Base-by-base conservation (phyloP, 2,113 vertebrate species). In the Salvelinus sp. region DNA sequence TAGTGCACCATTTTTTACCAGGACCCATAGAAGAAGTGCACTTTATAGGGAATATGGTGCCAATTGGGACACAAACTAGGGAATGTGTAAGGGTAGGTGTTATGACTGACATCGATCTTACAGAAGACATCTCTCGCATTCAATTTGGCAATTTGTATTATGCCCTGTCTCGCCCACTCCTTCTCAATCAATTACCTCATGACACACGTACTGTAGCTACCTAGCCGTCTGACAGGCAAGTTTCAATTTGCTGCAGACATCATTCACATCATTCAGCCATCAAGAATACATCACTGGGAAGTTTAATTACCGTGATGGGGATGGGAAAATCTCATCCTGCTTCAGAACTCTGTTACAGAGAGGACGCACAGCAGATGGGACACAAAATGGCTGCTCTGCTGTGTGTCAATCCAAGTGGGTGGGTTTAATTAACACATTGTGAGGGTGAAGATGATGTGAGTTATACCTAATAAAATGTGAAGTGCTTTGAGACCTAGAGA, bases 121-220 rank as follows among this genome's bases (percentile, higher is more conserved):
- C 60, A 71, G 54, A 47, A 62, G 80, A 88, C 25, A 2, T 18
- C 18, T 76, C 63, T 76, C 65, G 68, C 22, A 71, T 83, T 87
- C 69, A 79, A 72, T 78, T 22, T 75, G 66, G 73, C 60, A 70
- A 79, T 58, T 23, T 71, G 12, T 7, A 54, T 54, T 54, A 54
- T 54, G 28, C 60, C 50, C 50, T 70, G 30, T 68, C 69, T 74
- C 75, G 77, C 73, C 22, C 62, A 20, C 38, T 72, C 58, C 57
- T 68, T 69, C 72, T 72, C 63, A 79, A 87, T 81, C 22, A 85
- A 83, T 88, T 84, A 75, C 73, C 50, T 54, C 4, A 18, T 28
- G 70, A 73, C 25, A 79, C 78, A 77, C 27, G 9, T 44, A 44
- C 38, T 44, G 9, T 44, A 44, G 38, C 9, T 44, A 44, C 38